These are phyloP conservation scores for Cephus sareptanus DNA, from an alignment of 2,888 invertebrate genomes.

Conservation along the genomic window DNA sequence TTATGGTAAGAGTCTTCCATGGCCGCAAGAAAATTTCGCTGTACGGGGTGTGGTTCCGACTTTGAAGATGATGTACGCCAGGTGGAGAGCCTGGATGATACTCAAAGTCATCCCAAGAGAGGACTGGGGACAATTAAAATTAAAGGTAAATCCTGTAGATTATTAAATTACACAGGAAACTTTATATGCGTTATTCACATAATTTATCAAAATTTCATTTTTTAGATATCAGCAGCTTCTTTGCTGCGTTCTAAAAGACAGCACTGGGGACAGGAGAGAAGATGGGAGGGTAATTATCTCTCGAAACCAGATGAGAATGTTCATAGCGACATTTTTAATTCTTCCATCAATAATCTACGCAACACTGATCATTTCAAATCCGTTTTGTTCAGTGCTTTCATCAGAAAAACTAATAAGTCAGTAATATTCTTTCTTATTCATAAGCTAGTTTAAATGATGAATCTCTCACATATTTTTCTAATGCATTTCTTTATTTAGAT, in stretches of 20 bases:
- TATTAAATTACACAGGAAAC: slow-evolving; percentile 24
- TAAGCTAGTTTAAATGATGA: neutral
- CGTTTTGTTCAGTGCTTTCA: slow-evolving; percentile 64
- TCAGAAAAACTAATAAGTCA: slow-evolving; percentile 60
- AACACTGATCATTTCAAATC: slow-evolving; percentile 74
- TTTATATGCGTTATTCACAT: neutral
- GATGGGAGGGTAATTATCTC: slow-evolving; percentile 89
- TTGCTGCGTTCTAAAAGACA: slow-evolving; percentile 75
- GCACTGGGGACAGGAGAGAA: slow-evolving; percentile 81
- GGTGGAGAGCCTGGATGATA: slow-evolving; percentile 91
- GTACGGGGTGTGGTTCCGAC: slow-evolving; percentile 73
- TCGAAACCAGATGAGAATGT: slow-evolving; percentile 76
- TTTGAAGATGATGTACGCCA: slow-evolving; percentile 74
- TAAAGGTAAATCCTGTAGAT: slow-evolving; percentile 69
- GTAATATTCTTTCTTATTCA: neutral
- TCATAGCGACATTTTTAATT: slow-evolving; percentile 74
- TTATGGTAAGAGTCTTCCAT: slow-evolving; percentile 81
- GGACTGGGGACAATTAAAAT: slow-evolving; percentile 89
- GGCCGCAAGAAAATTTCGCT: slow-evolving; percentile 85
- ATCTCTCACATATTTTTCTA: neutral
- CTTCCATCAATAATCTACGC: slow-evolving; percentile 76
- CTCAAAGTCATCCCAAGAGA: slow-evolving; percentile 82
- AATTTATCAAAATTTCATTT: slow-evolving; percentile 6
- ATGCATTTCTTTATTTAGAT: slow-evolving; percentile 50
- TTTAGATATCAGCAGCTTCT: slow-evolving; percentile 77